Evolutionary conservation across 1,140 invertebrate species (phyloP).

Genomic region (Drosophila burlai): DNA sequence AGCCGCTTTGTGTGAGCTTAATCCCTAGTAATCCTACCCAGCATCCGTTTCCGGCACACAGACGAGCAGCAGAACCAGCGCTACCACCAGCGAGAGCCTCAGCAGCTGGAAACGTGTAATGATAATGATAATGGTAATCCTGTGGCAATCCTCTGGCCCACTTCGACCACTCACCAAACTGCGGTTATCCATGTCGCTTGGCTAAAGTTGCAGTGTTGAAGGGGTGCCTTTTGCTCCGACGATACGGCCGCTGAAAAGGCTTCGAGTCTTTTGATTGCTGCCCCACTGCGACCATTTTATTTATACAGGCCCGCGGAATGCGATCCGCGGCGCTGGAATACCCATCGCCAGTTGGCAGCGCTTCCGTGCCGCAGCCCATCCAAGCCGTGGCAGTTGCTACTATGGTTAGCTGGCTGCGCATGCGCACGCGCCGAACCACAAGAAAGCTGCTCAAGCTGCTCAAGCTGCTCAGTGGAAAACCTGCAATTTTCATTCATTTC

Average conservation of each 20-base stretch:
- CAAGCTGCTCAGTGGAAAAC: conserved; percentile 41
- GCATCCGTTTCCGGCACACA: conserved; percentile 67
- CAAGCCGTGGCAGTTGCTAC: background rate
- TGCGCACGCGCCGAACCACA: conserved; percentile 55
- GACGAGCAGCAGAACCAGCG: conserved; percentile 58
- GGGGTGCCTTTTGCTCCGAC: conserved; percentile 32
- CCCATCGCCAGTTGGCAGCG: conserved; percentile 45
- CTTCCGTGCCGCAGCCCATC: conserved; percentile 57
- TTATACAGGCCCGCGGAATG: conserved; percentile 66
- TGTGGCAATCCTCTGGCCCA: background rate
- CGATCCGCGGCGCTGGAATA: conserved; percentile 17
- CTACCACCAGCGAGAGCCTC: conserved; percentile 61
- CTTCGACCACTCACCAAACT: conserved; percentile 55
- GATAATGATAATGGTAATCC: conserved; percentile 6
- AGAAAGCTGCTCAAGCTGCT: conserved; percentile 21
- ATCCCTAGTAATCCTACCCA: conserved; percentile 48
- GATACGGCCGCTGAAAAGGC: conserved; percentile 55
- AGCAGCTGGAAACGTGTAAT: conserved; percentile 45
- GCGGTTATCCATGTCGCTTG: conserved; percentile 70
- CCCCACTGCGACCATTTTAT: conserved; percentile 68
- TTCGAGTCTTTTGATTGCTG: conserved; percentile 63
- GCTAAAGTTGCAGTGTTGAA: conserved; percentile 14
- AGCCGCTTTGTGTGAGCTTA: background rate
- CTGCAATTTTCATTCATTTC: conserved; percentile 60
- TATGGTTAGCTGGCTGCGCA: conserved; percentile 15